Percentiles rank a stretch among this genome's conserved stretches.
These are phyloP conservation scores for Synergus laeviventris DNA, from an alignment of 2,888 invertebrate species.

Conservation along the genomic window DNA sequence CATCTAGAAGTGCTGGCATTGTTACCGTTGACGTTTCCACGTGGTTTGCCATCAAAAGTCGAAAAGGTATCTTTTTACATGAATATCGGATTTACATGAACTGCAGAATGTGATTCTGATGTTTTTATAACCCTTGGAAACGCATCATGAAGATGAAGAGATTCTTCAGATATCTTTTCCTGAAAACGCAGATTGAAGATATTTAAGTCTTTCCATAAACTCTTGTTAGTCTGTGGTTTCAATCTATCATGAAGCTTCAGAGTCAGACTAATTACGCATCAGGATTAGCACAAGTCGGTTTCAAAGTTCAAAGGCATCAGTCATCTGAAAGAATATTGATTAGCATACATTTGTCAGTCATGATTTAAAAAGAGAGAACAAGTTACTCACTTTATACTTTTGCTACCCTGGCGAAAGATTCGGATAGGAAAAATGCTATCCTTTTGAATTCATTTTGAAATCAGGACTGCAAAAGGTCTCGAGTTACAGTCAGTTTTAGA, in stretches of 20 bases:
- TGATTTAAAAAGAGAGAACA: no score
- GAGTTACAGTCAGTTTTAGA: no score
- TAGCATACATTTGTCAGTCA: no score
- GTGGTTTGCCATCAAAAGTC: slow-evolving; percentile 39
- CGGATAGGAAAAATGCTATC: no score
- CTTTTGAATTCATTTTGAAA: no score
- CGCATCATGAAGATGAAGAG: neutral
- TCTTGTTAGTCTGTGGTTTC: neutral
- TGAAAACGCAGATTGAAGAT: neutral
- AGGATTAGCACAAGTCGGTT: no score
- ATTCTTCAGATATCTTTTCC: neutral
- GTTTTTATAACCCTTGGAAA: neutral
- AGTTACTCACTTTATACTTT: no score
- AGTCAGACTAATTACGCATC: no score
- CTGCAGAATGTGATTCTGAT: slow-evolving; percentile 17
- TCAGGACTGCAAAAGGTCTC: no score
- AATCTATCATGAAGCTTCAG: neutral
- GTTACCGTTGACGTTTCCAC: slow-evolving; percentile 56
- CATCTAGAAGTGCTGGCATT: slow-evolving; percentile 54
- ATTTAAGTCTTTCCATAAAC: neutral
- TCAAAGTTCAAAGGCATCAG: no score
- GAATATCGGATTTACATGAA: slow-evolving; percentile 16
- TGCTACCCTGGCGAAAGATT: no score
- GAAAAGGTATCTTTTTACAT: slow-evolving; percentile 27
- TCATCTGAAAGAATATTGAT: no score